Evolutionary conservation across 92 coral and sea anemone genomes (phyloP).

Genomic region (Actinernus sp.): DNA sequence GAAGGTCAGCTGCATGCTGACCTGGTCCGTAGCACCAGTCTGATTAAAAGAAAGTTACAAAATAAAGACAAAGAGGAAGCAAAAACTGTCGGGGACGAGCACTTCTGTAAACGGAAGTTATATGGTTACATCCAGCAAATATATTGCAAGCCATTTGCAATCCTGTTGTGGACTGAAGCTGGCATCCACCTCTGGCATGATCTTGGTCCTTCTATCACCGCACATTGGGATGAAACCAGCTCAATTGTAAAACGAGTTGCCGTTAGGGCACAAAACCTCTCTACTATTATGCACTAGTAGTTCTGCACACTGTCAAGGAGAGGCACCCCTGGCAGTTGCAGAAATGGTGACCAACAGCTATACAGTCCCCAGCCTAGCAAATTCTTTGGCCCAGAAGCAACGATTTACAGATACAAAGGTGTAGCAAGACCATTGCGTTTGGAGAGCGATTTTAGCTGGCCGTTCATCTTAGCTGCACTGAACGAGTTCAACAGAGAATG

Average conservation of each 20-base stretch:
- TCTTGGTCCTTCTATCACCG: constrained; percentile 11
- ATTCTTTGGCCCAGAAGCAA: constrained; percentile 27
- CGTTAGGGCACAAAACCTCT: neutral
- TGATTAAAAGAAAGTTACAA: constrained; percentile 6
- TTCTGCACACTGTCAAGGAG: constrained; percentile 45
- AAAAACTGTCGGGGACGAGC: constrained; percentile 9
- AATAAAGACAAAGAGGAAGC: constrained; percentile 1
- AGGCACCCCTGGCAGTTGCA: constrained; percentile 49
- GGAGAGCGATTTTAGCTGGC: constrained; percentile 37
- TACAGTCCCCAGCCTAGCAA: constrained; percentile 3
- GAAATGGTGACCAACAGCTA: constrained; percentile 55
- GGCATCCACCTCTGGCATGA: constrained; percentile 37
- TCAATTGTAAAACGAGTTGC: constrained; percentile 23
- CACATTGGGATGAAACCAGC: constrained; percentile 53
- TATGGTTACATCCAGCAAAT: constrained; percentile 31
- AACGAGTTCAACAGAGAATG: constrained; percentile 40
- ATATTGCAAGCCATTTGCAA: constrained; percentile 5
- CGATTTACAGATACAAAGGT: constrained; percentile 11
- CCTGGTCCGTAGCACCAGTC: constrained; percentile 10
- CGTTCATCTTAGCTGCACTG: constrained; percentile 24
- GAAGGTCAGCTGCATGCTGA: neutral
- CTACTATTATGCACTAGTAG: constrained; percentile 43
- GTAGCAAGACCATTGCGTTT: constrained; percentile 11
- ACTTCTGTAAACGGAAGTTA: constrained; percentile 15
- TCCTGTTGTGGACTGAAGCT: constrained; percentile 46